Conservation (phyloP, 2,888 invertebrate genomes). For the Ophion ellenae region DNA sequence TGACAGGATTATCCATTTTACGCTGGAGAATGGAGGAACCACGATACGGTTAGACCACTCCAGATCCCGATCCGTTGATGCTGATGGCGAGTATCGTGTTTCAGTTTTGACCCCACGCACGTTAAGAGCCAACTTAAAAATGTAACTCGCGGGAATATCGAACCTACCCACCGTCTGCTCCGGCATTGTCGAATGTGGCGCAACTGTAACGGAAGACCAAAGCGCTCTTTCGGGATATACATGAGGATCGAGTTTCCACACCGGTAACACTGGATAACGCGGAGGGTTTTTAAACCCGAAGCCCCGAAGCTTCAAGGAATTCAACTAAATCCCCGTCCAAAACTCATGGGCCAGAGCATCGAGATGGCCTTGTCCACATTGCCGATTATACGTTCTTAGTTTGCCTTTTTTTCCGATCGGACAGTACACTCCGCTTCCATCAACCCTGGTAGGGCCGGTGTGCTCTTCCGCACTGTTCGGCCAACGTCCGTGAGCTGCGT, state of each 20-base stretch:
- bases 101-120: constrained; percentile 58
- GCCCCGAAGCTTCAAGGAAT: constrained; percentile 41
- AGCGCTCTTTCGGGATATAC: constrained; percentile 52
- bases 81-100: constrained; percentile 56
- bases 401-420: constrained; percentile 1
- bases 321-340: constrained; percentile 34
- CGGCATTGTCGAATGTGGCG: constrained; percentile 24
- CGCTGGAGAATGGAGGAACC: constrained; percentile 34
- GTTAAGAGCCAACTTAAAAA: constrained; percentile 67
- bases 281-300: background rate
- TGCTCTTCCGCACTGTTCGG: background rate
- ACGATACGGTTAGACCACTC: constrained; percentile 42
- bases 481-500: constrained; percentile 67
- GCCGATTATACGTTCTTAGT: constrained; percentile 12
- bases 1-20: constrained; percentile 62
- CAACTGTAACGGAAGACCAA: constrained; percentile 39
- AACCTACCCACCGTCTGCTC: background rate
- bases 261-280: constrained; percentile 28
- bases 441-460: background rate
- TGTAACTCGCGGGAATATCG: constrained; percentile 57
- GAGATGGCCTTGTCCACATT: background rate
- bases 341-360: background rate
- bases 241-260: constrained; percentile 65
- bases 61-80: constrained; percentile 37
- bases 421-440: background rate